Evolutionary conservation across 2,888 invertebrate genomes (phyloP).

Genomic region (Frankliniella intonsa): DNA sequence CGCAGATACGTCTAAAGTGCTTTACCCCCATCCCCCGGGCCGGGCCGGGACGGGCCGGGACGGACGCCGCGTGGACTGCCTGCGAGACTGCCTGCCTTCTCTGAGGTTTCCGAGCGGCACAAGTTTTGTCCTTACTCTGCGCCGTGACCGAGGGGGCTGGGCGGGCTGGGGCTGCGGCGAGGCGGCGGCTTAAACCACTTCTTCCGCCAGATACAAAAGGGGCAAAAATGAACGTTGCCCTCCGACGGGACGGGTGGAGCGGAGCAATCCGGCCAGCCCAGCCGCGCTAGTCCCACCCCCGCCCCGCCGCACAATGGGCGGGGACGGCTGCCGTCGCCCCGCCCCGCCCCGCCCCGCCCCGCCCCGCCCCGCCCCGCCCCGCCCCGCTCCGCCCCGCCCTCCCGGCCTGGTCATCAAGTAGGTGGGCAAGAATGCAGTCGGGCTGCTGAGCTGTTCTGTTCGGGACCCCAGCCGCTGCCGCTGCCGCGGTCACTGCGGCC

Average conservation of each 20-base stretch:
- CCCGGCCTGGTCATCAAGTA: background rate
- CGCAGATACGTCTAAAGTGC: too few relatives aligned
- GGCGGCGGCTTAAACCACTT: too few relatives aligned
- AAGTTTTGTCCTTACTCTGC: too few relatives aligned
- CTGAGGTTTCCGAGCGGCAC: too few relatives aligned
- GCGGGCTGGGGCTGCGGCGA: too few relatives aligned
- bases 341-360: constrained; percentile 14
- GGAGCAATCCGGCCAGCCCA: background rate
- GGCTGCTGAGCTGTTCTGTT: background rate
- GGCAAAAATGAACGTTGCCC: background rate
- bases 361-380: background rate
- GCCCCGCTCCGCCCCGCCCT: background rate
- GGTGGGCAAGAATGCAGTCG: background rate
- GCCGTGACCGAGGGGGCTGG: too few relatives aligned
- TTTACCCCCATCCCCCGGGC: too few relatives aligned
- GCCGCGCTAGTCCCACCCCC: background rate
- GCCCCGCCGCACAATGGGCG: background rate
- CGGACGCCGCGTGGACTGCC: too few relatives aligned
- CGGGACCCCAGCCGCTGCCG: background rate
- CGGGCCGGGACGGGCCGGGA: too few relatives aligned
- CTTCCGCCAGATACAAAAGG: constrained; percentile 7
- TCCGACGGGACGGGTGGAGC: background rate
- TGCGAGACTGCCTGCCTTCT: too few relatives aligned
- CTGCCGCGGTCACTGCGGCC: too few relatives aligned
- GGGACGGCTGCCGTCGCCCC: too few relatives aligned